Conservation (phyloP, 2,888 invertebrate species). For the Schrankia costaestrigalis region DNA sequence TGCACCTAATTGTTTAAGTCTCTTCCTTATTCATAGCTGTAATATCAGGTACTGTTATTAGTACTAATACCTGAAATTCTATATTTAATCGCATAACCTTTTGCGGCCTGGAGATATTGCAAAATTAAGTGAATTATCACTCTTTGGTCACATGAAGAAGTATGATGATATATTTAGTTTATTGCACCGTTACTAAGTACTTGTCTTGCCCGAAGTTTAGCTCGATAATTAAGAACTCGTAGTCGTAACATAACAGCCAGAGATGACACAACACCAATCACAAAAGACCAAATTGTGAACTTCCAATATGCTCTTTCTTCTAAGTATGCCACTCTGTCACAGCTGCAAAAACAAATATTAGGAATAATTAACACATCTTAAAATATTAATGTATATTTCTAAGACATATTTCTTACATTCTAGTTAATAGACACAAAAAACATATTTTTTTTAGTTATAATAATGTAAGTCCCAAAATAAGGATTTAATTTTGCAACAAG, state of each 20-base stretch:
- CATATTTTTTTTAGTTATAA: neutral
- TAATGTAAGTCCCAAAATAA: too few species aligned
- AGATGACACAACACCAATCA: slow-evolving; percentile 83
- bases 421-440: neutral
- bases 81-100: too few species aligned
- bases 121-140: neutral
- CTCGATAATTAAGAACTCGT: slow-evolving; percentile 83
- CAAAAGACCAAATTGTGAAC: slow-evolving; percentile 87
- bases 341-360: slow-evolving; percentile 79
- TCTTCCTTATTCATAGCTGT: too few species aligned
- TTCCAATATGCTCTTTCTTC: slow-evolving; percentile 93
- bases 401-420: too few species aligned
- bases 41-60: too few species aligned
- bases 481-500: too few species aligned
- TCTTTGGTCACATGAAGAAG: neutral
- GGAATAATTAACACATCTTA: neutral
- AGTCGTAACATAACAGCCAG: slow-evolving; percentile 83
- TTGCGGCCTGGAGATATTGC: too few species aligned
- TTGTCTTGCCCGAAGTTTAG: slow-evolving; percentile 85
- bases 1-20: too few species aligned
- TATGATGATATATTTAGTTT: slow-evolving; percentile 25
- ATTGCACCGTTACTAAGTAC: slow-evolving; percentile 84
- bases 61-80: too few species aligned
- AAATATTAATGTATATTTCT: too few species aligned
- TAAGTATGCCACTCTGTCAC: slow-evolving; percentile 91